phyloP scores from a whole-genome alignment of 2,888 invertebrate species.

The Nezara viridula region DNA sequence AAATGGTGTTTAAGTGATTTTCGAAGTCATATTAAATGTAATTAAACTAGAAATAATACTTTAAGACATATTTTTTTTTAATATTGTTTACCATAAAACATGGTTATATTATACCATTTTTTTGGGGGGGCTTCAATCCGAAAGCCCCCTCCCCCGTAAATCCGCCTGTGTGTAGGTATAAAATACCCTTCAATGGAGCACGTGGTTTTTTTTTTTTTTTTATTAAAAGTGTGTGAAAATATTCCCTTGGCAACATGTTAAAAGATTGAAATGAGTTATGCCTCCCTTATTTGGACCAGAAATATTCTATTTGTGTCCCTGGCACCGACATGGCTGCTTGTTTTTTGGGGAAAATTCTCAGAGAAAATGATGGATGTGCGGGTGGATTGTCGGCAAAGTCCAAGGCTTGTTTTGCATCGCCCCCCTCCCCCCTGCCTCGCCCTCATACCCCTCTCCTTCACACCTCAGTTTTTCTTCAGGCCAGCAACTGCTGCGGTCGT shows the following conservation, averaged over 20 bases:
- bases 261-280: background rate
- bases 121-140: too few species aligned
- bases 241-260: background rate
- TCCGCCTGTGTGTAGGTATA: too few species aligned
- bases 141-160: too few species aligned
- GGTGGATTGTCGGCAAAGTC: slow-evolving; percentile 21
- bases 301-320: slow-evolving; percentile 24
- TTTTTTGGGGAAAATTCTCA: slow-evolving; percentile 29
- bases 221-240: background rate
- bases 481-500: background rate
- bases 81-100: too few species aligned
- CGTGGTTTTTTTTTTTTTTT: too few species aligned
- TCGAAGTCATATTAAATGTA: too few species aligned
- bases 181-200: too few species aligned
- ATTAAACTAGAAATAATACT: too few species aligned
- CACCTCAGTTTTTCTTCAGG: slow-evolving; percentile 32
- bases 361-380: slow-evolving; percentile 44
- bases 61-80: too few species aligned
- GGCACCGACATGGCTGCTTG: slow-evolving; percentile 1
- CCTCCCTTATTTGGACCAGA: background rate
- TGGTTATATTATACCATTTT: too few species aligned
- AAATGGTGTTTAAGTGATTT: too few species aligned
- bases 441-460: slow-evolving; percentile 22
- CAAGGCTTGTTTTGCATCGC: slow-evolving; percentile 28
- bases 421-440: too few species aligned